Evolutionary conservation across 2,888 invertebrate species (phyloP), one percentile per base, ranked within the genome.

Genomic region (Trileptium ribeirensis): DNA sequence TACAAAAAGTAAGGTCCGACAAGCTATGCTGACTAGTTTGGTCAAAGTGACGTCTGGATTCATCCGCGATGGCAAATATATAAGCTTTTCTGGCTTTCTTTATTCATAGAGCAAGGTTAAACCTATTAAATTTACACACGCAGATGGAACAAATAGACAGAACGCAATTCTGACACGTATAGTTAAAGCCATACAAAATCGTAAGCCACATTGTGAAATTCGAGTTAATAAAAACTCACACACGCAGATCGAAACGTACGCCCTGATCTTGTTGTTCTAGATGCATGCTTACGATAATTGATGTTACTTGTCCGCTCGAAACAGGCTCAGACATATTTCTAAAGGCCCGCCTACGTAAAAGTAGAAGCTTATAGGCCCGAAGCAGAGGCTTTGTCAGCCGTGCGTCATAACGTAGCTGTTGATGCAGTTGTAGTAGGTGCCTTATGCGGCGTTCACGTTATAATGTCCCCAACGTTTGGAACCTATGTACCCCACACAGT

Each of bases 61-160:
- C 75, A 79, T 24, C 19, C 33, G 1, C 3, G 79, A 79, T 36
- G 79, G 79, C 79, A 67, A 34, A 24, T n/a, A 3, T n/a, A 33
- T 79, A 29, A 75, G 34, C 75, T 79, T 79, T 75, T 86, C 87
- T 19, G 89, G 89, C 89, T 89, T 88, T 88, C 1, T 89, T 89
- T 81, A 84, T 89, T 24, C 89, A 89, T 83, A 79, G 84, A 8
- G 85, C 83, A 8, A 64, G 85, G 0, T 83, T 85, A 36, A 84
- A 84, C 82, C 82, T 87, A 1, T 82, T 88, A 0, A 88, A 88
- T 0, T 84, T 84, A 34, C 84, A 83, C 67, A 84, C 1, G 3
- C 1, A n/a, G 36, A 8, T 19, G 31, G 3, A 33, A 8, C 8
- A 31, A 8, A n/a, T 19, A n/a, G 79, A 1, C 79, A 79, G 70